Conservation (phyloP, 2,113 vertebrate genomes). For the Eidolon helvum region DNA sequence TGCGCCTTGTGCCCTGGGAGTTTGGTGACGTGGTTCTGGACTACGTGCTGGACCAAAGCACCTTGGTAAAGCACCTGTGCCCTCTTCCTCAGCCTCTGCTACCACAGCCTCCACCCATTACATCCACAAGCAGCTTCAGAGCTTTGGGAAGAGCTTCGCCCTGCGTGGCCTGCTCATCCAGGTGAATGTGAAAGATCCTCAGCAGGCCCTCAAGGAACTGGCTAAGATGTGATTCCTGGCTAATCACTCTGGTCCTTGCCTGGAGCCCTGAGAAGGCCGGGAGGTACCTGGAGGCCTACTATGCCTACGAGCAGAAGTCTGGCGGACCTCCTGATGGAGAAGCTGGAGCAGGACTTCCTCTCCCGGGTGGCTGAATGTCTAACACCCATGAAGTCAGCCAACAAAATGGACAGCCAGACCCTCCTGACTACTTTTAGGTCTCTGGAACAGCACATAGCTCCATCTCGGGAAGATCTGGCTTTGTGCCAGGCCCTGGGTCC, state of each 20-base stretch:
- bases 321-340: slow-evolving; percentile 90
- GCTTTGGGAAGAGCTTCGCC: slow-evolving; percentile 85
- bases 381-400: slow-evolving; percentile 92
- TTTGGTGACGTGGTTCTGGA: slow-evolving; percentile 90
- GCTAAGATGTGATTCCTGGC: too few species aligned
- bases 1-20: slow-evolving; percentile 93
- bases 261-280: slow-evolving; percentile 91
- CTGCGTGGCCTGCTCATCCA: slow-evolving; percentile 90
- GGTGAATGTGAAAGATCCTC: slow-evolving; percentile 85
- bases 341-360: slow-evolving; percentile 89
- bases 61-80: slow-evolving; percentile 92
- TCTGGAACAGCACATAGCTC: slow-evolving; percentile 73
- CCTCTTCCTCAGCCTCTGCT: slow-evolving; percentile 90
- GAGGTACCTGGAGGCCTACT: slow-evolving; percentile 93
- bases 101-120: slow-evolving; percentile 94
- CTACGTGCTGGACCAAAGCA: slow-evolving; percentile 91
- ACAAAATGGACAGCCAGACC: slow-evolving; percentile 90
- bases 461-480: slow-evolving; percentile 80
- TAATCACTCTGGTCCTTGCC: too few species aligned
- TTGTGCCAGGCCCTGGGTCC: slow-evolving; percentile 83
- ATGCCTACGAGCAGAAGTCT: slow-evolving; percentile 95
- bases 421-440: slow-evolving; percentile 90
- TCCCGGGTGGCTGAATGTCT: slow-evolving; percentile 93
- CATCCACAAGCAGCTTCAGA: slow-evolving; percentile 90
- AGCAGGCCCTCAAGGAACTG: too few species aligned